Evolutionary conservation across 2,797 vertebrate genomes (phyloP).

Genomic region (Melanotaenia boesemani): DNA sequence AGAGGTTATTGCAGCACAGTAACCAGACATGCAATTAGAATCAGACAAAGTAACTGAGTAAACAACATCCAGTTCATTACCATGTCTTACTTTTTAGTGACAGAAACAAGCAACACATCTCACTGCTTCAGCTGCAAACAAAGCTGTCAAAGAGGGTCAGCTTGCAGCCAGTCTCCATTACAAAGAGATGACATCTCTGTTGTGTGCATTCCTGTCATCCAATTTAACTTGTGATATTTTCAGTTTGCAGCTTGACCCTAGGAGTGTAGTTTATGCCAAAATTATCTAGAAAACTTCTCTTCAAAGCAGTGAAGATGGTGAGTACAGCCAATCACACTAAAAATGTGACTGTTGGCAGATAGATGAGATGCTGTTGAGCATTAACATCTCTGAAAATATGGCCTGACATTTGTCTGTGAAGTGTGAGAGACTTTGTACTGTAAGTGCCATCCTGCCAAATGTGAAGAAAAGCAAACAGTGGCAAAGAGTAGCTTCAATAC

Average conservation of each 20-base stretch:
- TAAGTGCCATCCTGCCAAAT: constrained; percentile 15
- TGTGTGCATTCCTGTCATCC: constrained; percentile 9
- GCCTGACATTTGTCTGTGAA: constrained; percentile 32
- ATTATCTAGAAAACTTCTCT: background rate
- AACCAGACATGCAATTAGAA: constrained; percentile 47
- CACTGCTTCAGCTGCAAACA: constrained; percentile 11
- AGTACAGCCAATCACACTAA: background rate
- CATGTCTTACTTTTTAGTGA: background rate
- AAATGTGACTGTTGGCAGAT: constrained; percentile 27
- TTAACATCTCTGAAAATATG: constrained; percentile 37
- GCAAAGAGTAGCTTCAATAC: constrained; percentile 21
- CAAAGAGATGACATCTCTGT: constrained; percentile 17
- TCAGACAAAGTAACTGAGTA: constrained; percentile 41
- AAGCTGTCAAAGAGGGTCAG: constrained; percentile 26
- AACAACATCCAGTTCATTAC: constrained; percentile 16
- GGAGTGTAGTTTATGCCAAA: background rate
- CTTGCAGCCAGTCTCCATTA: background rate
- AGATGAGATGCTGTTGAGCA: constrained; percentile 14
- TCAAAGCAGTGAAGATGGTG: background rate
- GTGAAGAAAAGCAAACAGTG: constrained; percentile 21
- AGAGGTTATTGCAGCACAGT: constrained; percentile 27
- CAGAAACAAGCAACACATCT: constrained; percentile 6
- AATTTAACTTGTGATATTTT: constrained; percentile 38
- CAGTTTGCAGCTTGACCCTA: constrained; percentile 20
- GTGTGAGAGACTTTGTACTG: constrained; percentile 20